Percentiles rank a stretch among this genome's conserved stretches.
Evolutionary conservation across 1,140 invertebrate species (phyloP).

Genomic region (Heliconius himera): DNA sequence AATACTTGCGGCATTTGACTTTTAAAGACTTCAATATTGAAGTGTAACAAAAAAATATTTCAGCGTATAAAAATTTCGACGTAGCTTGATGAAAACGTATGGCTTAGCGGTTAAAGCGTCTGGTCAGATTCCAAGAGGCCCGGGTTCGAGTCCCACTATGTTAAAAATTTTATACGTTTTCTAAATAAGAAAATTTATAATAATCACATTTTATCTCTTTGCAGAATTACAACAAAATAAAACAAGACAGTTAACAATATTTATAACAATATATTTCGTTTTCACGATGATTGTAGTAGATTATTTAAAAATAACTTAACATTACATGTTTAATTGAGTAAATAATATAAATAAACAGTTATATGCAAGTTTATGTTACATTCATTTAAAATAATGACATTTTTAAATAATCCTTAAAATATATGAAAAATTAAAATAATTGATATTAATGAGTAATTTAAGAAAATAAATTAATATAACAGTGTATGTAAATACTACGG

Average conservation of each 20-base stretch:
- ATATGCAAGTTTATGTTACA: neutral
- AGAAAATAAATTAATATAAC: conserved; percentile 4
- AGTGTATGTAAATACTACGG: neutral
- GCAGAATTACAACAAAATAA: conserved; percentile 53
- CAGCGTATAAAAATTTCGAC: too few relatives aligned
- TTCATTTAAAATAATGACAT: neutral
- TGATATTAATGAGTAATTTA: neutral
- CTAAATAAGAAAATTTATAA: neutral
- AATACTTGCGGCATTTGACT: too few relatives aligned
- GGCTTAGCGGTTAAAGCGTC: too few relatives aligned
- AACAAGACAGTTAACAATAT: conserved; percentile 31
- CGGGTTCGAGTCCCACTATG: too few relatives aligned
- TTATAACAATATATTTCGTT: conserved; percentile 16
- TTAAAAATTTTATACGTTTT: too few relatives aligned
- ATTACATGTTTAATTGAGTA: neutral
- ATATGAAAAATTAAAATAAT: neutral
- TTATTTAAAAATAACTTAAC: conserved; percentile 52
- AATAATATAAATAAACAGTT: neutral
- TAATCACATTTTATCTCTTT: conserved; percentile 24
- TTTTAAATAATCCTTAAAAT: neutral
- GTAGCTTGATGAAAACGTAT: too few relatives aligned
- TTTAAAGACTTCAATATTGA: neutral
- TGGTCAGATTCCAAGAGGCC: too few relatives aligned
- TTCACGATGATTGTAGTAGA: conserved; percentile 27
- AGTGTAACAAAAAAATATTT: too few relatives aligned